phyloP scores from a whole-genome alignment of 2,888 invertebrate genomes.

The Monopis laevigella region DNA sequence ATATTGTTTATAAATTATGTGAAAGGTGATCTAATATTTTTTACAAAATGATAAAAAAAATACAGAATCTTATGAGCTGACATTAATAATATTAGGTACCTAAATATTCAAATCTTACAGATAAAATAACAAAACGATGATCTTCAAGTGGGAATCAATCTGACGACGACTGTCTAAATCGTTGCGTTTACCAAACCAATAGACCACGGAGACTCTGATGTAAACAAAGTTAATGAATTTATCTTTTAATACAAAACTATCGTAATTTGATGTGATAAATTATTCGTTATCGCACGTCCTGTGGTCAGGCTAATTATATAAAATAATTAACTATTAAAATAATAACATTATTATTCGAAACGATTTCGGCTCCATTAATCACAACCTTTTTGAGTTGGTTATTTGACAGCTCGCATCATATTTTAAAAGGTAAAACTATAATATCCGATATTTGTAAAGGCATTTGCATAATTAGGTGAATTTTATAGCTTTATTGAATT shows the following conservation, averaged over 20 bases:
- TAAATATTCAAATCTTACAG: too few species aligned
- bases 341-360: slow-evolving; percentile 39
- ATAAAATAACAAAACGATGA: too few species aligned
- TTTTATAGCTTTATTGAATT: slow-evolving; percentile 69
- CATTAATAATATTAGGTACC: too few species aligned
- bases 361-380: slow-evolving; percentile 52
- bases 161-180: too few species aligned
- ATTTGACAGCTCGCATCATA: slow-evolving; percentile 51
- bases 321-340: slow-evolving; percentile 39
- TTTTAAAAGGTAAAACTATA: slow-evolving; percentile 47
- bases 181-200: too few species aligned
- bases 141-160: too few species aligned
- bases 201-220: too few species aligned
- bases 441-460: slow-evolving; percentile 51
- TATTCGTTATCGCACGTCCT: slow-evolving; percentile 28
- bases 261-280: slow-evolving; percentile 20
- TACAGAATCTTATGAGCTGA: too few species aligned
- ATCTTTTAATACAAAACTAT: slow-evolving; percentile 4
- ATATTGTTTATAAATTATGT: too few species aligned
- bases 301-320: slow-evolving; percentile 33
- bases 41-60: too few species aligned
- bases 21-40: too few species aligned
- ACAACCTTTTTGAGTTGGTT: slow-evolving; percentile 33
- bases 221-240: too few species aligned
- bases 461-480: slow-evolving; percentile 69